Conservation (phyloP, 2,888 invertebrate genomes). For the Allophyes oxyacanthae region DNA sequence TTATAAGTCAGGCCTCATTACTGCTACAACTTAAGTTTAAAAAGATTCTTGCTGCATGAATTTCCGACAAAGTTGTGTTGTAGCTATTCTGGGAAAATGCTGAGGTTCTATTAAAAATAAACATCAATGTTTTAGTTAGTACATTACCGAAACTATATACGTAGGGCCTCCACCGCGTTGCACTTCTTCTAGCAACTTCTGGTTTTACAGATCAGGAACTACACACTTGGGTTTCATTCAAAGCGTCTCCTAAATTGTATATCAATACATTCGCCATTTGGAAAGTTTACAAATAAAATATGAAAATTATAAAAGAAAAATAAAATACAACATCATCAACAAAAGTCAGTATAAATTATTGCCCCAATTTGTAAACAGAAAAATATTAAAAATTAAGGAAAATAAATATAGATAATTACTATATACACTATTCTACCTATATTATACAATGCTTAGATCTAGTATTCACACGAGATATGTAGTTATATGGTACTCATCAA, state of each 20-base stretch:
- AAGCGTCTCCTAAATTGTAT: too few relatives aligned
- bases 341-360: conserved; percentile 79
- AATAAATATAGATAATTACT: conserved; percentile 69
- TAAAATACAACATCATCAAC: conserved; percentile 80
- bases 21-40: too few relatives aligned
- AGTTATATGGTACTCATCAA: conserved; percentile 78
- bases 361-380: conserved; percentile 70
- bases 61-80: too few relatives aligned
- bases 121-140: too few relatives aligned
- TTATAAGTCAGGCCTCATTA: neutral
- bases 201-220: too few relatives aligned
- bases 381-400: conserved; percentile 55
- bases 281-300: conserved; percentile 70
- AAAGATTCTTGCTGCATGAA: too few relatives aligned
- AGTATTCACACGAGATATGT: conserved; percentile 88
- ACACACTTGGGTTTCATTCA: too few relatives aligned
- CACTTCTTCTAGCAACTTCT: too few relatives aligned
- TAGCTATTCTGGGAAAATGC: too few relatives aligned
- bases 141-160: too few relatives aligned
- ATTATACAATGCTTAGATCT: conserved; percentile 82
- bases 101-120: too few relatives aligned
- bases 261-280: conserved; percentile 33
- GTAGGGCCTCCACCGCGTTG: too few relatives aligned
- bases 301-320: conserved; percentile 69
- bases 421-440: conserved; percentile 83